Base-by-base conservation (phyloP, 2,113 vertebrate genomes). In the Indri indri region DNA sequence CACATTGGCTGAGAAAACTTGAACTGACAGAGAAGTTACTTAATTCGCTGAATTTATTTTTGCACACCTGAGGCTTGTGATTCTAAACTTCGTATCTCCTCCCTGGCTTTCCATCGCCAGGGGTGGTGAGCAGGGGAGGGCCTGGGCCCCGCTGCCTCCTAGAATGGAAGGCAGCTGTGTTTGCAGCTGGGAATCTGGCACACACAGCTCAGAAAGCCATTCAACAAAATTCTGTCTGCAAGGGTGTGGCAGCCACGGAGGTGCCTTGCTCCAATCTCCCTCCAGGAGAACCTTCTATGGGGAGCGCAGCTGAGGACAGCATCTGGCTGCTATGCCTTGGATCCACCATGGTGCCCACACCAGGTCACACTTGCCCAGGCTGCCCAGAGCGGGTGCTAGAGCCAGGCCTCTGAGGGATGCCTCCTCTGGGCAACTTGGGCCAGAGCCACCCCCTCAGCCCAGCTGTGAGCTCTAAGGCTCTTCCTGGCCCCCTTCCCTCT, bases 301-400 rank as follows among this genome's bases (percentile, higher is more conserved):
- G 30, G 8, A 54, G 22, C 20, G 66, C 3, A 25, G 57, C 65
- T 80, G n/a, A 30, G 4, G 6, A 45, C 5, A 17, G 65, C 54
- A 50, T 90, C 65, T 30, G 81, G 59, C 40, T 42, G 7, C 16
- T 25, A 10, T 17, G 34, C 37, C 8, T 34, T 5, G 9, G 47
- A 10, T 9, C 34, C 57, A 42, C 14, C 1, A 0, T 0, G 40
- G 50, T 2, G 8, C 4, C 30, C 27, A 61, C 0, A 1, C 42
- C 50, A 83, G 40, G 50, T 9, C 42, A 10, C 10, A n/a, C 25
- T 34, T 70, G 40, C 37, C 23, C 30, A 17, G 59, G 27, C 4
- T 94, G 12, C 42, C 12, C 66, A 68, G 57, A 73, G 63, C 17
- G 13, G 20, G 3, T n/a, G 16, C 40, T 8, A 52, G 12, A 88